Conservation (phyloP, 1,140 invertebrate species). For the Drosophila obscura region DNA sequence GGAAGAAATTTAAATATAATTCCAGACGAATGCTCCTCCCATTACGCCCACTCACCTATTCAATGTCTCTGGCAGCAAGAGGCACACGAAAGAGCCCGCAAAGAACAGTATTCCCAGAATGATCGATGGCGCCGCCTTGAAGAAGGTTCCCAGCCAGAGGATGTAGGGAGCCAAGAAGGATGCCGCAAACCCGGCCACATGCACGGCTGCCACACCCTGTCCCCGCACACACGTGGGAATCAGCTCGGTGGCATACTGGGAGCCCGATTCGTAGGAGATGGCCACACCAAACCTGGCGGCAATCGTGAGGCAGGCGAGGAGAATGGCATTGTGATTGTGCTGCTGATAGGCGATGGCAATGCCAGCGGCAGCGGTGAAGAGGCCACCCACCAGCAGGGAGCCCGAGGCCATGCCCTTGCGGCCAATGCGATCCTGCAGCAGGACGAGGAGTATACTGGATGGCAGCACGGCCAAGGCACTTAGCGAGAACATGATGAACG, state of each 20-base stretch:
- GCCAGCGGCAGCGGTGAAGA: constrained; percentile 84
- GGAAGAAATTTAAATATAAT: neutral
- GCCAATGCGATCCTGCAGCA: constrained; percentile 86
- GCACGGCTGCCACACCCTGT: constrained; percentile 86
- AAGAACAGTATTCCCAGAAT: constrained; percentile 86
- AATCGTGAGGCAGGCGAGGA: constrained; percentile 85
- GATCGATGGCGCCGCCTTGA: constrained; percentile 85
- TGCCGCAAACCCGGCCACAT: constrained; percentile 86
- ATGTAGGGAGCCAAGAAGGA: constrained; percentile 86
- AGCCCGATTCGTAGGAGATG: constrained; percentile 87
- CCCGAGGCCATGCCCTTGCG: constrained; percentile 86
- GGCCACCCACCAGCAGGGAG: constrained; percentile 85
- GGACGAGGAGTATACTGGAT: constrained; percentile 85
- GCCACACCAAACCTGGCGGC: constrained; percentile 87
- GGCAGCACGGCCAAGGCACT: constrained; percentile 86
- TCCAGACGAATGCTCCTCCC: neutral
- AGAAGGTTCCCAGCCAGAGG: constrained; percentile 84
- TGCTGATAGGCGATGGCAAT: constrained; percentile 81
- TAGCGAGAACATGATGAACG: constrained; percentile 86
- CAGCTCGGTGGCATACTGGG: constrained; percentile 88
- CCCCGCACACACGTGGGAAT: constrained; percentile 88
- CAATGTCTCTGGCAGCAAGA: constrained; percentile 87
- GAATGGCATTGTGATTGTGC: constrained; percentile 79
- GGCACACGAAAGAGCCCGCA: constrained; percentile 85
- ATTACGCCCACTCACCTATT: constrained; percentile 73